Conservation (phyloP, 2,888 invertebrate species). For the Xylota sylvarum region DNA sequence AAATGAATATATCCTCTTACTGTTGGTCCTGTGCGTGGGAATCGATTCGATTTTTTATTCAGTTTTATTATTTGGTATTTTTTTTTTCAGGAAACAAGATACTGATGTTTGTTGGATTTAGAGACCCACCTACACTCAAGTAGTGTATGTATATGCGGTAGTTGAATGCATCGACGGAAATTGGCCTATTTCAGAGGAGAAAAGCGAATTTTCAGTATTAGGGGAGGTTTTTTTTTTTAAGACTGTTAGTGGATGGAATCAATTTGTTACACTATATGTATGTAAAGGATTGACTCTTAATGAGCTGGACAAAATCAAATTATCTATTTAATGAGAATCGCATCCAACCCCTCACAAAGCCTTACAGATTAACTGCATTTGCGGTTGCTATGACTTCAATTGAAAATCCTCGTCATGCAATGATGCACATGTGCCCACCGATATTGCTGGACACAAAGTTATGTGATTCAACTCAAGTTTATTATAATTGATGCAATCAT, state of each 20-base stretch:
- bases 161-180: constrained; percentile 56
- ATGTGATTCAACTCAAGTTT: constrained; percentile 54
- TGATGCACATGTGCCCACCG: constrained; percentile 25
- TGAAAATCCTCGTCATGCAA: constrained; percentile 5
- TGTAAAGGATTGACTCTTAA: constrained; percentile 6
- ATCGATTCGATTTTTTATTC: constrained; percentile 47
- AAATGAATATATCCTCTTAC: constrained; percentile 39
- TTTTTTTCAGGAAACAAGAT: constrained; percentile 31
- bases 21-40: constrained; percentile 48
- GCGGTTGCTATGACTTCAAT: neutral
- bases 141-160: constrained; percentile 26
- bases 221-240: constrained; percentile 6
- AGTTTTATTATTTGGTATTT: constrained; percentile 16
- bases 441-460: constrained; percentile 22
- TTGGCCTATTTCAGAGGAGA: constrained; percentile 57
- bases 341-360: neutral
- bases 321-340: constrained; percentile 32
- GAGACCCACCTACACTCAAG: constrained; percentile 38
- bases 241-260: neutral
- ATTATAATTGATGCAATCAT: constrained; percentile 55
- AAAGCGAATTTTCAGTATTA: constrained; percentile 35
- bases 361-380: constrained; percentile 12
- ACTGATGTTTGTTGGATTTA: constrained; percentile 26
- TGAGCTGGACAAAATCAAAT: constrained; percentile 30
- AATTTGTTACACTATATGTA: neutral